A percentile compares a stretch with the other conserved stretches of the same genome.
Conservation (phyloP, 2,797 vertebrate species). For the Rhincodon typus region DNA sequence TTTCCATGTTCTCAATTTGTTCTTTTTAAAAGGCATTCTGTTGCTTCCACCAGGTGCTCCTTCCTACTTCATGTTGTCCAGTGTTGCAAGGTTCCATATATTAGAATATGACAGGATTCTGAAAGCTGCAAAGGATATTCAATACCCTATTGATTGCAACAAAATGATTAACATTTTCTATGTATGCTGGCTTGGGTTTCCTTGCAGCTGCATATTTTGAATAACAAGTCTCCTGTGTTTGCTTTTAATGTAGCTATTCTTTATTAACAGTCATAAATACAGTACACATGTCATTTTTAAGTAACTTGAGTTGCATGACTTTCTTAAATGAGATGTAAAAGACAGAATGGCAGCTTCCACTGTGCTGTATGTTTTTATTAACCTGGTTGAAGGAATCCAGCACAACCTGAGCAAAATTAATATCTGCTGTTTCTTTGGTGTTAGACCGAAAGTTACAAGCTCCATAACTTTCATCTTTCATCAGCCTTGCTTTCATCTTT, state of each 20-base stretch:
- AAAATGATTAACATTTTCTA: constrained; percentile 33
- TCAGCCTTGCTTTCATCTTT: background rate
- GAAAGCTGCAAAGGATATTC: constrained; percentile 16
- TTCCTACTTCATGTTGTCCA: background rate
- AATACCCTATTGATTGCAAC: constrained; percentile 4
- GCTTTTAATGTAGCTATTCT: background rate
- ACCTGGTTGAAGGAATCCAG: background rate
- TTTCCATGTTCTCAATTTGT: background rate
- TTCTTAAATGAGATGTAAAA: background rate
- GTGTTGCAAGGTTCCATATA: background rate
- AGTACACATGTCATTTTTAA: background rate
- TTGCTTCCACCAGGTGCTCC: background rate
- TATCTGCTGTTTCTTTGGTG: background rate
- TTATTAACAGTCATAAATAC: constrained; percentile 33
- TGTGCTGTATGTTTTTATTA: background rate
- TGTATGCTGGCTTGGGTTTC: background rate
- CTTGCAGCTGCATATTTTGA: constrained; percentile 6
- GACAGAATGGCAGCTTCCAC: background rate
- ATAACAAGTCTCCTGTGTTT: constrained; percentile 24
- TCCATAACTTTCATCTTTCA: background rate
- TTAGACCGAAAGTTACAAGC: background rate
- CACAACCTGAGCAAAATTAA: background rate
- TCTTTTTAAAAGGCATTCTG: background rate
- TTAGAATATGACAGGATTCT: background rate
- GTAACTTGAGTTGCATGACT: background rate